Conservation (phyloP, 2,888 invertebrate genomes). For the Agrotis clavis region DNA sequence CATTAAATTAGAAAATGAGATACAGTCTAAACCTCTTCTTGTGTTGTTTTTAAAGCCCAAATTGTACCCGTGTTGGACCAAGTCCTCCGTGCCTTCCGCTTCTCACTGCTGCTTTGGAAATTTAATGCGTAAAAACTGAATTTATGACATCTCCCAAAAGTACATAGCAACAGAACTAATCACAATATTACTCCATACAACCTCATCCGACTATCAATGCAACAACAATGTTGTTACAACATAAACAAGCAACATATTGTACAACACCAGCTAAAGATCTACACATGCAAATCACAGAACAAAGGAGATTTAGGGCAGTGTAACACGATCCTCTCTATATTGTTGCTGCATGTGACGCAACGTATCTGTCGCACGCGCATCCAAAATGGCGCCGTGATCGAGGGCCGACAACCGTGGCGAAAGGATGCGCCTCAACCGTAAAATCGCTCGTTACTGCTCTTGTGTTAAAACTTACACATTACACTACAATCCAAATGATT, state of each 20-base stretch:
- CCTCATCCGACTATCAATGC: conserved; percentile 8
- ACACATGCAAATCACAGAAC: conserved; percentile 82
- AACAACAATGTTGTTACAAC: too few species aligned
- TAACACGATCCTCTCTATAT: conserved; percentile 86
- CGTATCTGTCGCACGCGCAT: conserved; percentile 82
- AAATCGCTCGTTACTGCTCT: conserved; percentile 85
- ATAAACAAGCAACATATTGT: conserved; percentile 37
- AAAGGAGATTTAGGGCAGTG: conserved; percentile 87
- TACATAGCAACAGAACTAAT: conserved; percentile 3
- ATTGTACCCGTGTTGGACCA: neutral
- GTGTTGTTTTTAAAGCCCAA: too few species aligned
- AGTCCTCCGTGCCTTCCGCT: too few species aligned
- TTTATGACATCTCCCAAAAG: neutral
- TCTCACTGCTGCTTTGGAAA: too few species aligned
- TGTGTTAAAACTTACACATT: conserved; percentile 67
- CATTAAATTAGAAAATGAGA: too few species aligned
- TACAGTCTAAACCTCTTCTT: too few species aligned
- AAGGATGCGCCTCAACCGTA: conserved; percentile 88
- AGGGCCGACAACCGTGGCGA: conserved; percentile 87
- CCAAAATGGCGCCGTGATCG: conserved; percentile 83
- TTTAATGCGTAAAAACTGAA: too few species aligned
- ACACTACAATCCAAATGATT: conserved; percentile 48
- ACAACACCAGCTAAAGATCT: conserved; percentile 64
- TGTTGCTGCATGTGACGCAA: conserved; percentile 84
- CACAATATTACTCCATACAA: conserved; percentile 4